phyloP scores from a whole-genome alignment of 2,888 invertebrate species.

The Dendrolimus houi region DNA sequence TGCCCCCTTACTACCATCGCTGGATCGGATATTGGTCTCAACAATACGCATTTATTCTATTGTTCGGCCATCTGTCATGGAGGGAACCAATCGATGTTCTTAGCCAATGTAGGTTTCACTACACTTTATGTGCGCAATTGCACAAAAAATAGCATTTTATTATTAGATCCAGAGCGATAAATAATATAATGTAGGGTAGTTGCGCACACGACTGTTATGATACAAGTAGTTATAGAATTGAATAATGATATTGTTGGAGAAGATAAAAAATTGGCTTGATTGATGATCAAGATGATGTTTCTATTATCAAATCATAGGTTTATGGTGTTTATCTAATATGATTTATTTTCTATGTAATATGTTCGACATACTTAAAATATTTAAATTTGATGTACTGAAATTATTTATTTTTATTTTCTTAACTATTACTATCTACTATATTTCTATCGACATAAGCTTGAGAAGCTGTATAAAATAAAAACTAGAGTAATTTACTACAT shows the following conservation, averaged over 20 bases:
- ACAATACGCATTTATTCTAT: conserved; percentile 47
- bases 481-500: too few species aligned
- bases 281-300: not conserved
- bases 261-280: conserved; percentile 11
- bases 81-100: conserved; percentile 50
- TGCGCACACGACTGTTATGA: conserved; percentile 46
- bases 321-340: too few species aligned
- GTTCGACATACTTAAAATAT: too few species aligned
- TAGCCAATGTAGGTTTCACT: conserved; percentile 52
- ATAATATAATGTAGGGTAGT: too few species aligned
- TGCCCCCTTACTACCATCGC: conserved; percentile 49
- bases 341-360: too few species aligned
- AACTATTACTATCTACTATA: too few species aligned
- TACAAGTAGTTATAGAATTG: conserved; percentile 50
- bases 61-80: conserved; percentile 68
- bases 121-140: conserved; percentile 32
- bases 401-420: too few species aligned
- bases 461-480: too few species aligned
- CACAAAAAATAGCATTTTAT: conserved; percentile 38
- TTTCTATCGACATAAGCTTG: too few species aligned
- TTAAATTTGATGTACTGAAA: too few species aligned
- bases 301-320: too few species aligned
- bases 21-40: conserved; percentile 44
- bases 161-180: not conserved
- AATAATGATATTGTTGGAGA: not conserved